Conservation (phyloP, 2,797 vertebrate species). For the Erpetoichthys calabaricus region DNA sequence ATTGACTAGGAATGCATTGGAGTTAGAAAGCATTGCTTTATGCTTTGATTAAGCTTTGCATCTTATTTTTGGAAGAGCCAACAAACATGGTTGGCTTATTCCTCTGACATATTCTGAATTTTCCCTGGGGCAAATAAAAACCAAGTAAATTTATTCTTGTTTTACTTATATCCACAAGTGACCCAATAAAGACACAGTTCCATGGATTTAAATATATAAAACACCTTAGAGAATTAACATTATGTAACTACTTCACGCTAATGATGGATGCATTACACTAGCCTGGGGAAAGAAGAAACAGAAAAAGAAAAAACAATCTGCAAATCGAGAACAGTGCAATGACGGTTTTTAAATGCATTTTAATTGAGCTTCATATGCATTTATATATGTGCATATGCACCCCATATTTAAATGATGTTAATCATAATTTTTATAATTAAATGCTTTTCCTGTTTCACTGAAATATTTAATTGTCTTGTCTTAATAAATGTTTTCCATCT, state of each 20-base stretch:
- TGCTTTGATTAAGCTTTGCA: too few relatives aligned
- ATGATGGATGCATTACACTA: constrained; percentile 4
- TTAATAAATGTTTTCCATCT: too few relatives aligned
- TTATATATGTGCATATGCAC: too few relatives aligned
- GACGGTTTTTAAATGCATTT: neutral
- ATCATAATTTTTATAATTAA: too few relatives aligned
- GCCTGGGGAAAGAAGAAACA: neutral
- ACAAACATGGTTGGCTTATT: neutral
- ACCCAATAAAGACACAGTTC: neutral
- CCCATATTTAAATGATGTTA: too few relatives aligned
- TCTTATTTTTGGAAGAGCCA: neutral
- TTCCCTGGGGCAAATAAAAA: neutral
- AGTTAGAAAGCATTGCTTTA: too few relatives aligned
- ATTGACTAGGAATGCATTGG: too few relatives aligned
- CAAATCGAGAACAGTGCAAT: neutral
- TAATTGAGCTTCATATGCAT: neutral
- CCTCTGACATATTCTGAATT: constrained; percentile 1
- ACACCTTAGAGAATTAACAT: constrained; percentile 1
- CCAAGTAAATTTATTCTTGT: neutral
- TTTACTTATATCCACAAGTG: constrained; percentile 5
- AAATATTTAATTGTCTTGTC: too few relatives aligned
- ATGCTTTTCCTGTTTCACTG: too few relatives aligned
- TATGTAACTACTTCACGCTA: constrained; percentile 3
- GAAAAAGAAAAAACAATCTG: neutral
- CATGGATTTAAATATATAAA: constrained; percentile 7